Percentiles rank a stretch among this genome's conserved stretches.
These are phyloP conservation scores for Melanostoma mellinum DNA, from an alignment of 2,888 invertebrate genomes.

Conservation along the genomic window DNA sequence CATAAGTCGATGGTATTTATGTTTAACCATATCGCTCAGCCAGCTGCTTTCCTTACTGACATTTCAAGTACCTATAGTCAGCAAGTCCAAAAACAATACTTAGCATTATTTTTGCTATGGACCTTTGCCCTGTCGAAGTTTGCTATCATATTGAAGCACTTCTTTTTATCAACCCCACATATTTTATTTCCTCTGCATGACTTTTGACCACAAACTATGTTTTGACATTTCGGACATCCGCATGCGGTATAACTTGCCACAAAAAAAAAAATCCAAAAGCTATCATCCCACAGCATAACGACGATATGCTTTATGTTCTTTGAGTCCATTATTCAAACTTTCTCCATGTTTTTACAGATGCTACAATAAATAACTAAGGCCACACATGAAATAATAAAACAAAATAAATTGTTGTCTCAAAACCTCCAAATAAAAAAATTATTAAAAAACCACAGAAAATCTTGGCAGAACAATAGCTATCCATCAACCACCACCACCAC, in stretches of 20 bases:
- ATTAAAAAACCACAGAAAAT: slow-evolving; percentile 25
- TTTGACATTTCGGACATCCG: slow-evolving; percentile 45
- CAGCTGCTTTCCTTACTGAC: no score
- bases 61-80: no score
- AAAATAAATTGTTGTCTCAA: slow-evolving; percentile 60
- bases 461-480: slow-evolving; percentile 28
- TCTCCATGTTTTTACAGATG: slow-evolving; percentile 54
- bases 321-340: slow-evolving; percentile 47
- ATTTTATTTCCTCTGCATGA: slow-evolving; percentile 15
- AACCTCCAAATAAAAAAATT: slow-evolving; percentile 18
- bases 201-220: slow-evolving; percentile 45
- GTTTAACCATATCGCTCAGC: no score
- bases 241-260: slow-evolving; percentile 47
- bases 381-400: slow-evolving; percentile 63
- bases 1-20: no score
- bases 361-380: slow-evolving; percentile 40
- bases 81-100: no score
- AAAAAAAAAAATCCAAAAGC: slow-evolving; percentile 38
- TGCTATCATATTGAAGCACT: no score
- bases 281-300: slow-evolving; percentile 25
- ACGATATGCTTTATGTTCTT: slow-evolving; percentile 39
- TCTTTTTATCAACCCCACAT: background rate
- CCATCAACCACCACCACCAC: background rate
- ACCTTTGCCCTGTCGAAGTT: no score
- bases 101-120: no score